A percentile compares a stretch with the other conserved stretches of the same genome.
phyloP scores from a whole-genome alignment of 2,888 invertebrate species.

The Himalopsyche tibetana region DNA sequence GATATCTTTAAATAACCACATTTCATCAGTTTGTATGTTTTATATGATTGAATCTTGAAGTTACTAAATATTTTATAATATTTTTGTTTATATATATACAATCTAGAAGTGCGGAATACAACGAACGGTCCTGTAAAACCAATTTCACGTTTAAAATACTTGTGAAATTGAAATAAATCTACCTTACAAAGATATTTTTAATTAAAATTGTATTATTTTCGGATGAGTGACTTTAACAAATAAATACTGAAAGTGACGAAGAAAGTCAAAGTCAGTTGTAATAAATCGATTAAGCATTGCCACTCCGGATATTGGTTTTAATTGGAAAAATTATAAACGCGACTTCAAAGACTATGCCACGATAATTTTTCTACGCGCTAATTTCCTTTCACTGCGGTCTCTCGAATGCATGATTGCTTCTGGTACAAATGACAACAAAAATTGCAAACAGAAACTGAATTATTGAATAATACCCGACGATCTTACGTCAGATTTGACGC shows the following conservation, averaged over 20 bases:
- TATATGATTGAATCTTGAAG: no score
- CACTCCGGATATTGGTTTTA: conserved; percentile 14
- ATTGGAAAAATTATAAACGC: conserved; percentile 19
- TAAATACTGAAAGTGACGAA: background rate
- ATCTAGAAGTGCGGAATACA: no score
- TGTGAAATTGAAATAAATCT: no score
- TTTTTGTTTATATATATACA: no score
- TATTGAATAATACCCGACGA: background rate
- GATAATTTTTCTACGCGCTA: background rate
- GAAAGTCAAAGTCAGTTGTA: background rate
- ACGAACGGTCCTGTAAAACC: no score
- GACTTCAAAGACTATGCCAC: conserved; percentile 7
- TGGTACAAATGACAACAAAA: conserved; percentile 3
- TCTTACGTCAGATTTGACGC: conserved; percentile 34
- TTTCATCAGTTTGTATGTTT: no score
- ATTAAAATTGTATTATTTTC: background rate
- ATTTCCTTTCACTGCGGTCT: conserved; percentile 16
- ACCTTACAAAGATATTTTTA: background rate
- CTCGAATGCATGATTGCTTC: background rate
- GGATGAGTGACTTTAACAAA: background rate
- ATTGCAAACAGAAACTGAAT: background rate
- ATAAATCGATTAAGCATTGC: conserved; percentile 3
- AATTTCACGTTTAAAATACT: no score
- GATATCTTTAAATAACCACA: no score
- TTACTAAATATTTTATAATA: no score